A percentile compares a stretch with the other conserved stretches of the same genome.
These are phyloP conservation scores for Balaeniceps rex DNA, from an alignment of 2,113 vertebrate genomes.

Conservation along the genomic window DNA sequence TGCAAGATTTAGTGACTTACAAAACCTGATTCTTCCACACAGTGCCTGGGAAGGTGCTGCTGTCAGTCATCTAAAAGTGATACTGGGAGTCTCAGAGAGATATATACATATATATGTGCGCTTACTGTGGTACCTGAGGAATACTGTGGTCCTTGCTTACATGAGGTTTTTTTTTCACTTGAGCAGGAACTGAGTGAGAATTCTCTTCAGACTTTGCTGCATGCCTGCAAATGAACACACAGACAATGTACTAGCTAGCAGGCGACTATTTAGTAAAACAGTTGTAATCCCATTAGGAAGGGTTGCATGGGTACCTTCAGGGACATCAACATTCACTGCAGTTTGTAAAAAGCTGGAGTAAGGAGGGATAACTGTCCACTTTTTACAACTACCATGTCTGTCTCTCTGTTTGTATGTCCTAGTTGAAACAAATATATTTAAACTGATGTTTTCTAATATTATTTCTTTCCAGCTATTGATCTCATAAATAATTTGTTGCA, in stretches of 20 bases:
- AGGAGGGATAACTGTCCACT: background rate
- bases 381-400: background rate
- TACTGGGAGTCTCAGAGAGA: background rate
- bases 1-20: background rate
- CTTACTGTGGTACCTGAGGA: background rate
- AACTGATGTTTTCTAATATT: constrained; percentile 23
- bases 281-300: background rate
- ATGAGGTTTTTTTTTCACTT: background rate
- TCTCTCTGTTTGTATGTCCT: background rate
- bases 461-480: constrained; percentile 87
- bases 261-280: background rate
- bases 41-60: background rate
- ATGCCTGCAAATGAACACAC: background rate
- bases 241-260: background rate
- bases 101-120: background rate
- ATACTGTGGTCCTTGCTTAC: background rate
- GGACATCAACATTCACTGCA: background rate
- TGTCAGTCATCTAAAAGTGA: background rate
- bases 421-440: background rate
- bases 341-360: background rate
- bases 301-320: background rate
- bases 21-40: background rate
- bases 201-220: background rate
- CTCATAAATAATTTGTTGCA: constrained; percentile 98
- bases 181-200: background rate